Percentiles rank a stretch among this genome's conserved stretches.
Conservation (phyloP, 2,797 vertebrate genomes). For the Rhabdomys pumilio region DNA sequence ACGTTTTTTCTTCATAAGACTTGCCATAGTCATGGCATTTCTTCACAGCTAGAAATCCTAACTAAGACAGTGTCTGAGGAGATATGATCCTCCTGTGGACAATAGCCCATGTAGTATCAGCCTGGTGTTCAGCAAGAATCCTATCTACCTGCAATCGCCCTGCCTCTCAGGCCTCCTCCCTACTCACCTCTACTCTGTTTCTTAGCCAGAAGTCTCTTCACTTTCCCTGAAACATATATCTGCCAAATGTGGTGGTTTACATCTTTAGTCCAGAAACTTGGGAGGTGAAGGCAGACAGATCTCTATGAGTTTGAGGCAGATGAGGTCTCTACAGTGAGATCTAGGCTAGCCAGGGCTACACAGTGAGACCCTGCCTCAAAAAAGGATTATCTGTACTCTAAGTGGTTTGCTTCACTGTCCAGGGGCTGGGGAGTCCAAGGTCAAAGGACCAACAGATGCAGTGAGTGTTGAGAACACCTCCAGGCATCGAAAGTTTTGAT, state of each 20-base stretch:
- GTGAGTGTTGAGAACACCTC: not conserved
- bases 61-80: not conserved
- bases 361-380: not conserved
- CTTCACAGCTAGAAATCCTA: not conserved
- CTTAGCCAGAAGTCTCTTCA: not conserved
- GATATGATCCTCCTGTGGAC: not conserved
- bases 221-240: too few species aligned
- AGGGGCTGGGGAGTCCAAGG: not conserved
- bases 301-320: not conserved
- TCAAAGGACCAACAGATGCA: not conserved
- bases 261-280: not conserved
- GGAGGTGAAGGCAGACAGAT: not conserved
- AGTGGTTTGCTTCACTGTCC: not conserved
- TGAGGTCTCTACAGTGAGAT: not conserved
- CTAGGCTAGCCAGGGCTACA: not conserved
- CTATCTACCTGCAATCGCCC: not conserved
- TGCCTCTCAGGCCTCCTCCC: not conserved
- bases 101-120: not conserved
- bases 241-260: not conserved
- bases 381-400: not conserved
- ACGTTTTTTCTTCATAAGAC: not conserved
- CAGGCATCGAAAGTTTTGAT: too few species aligned
- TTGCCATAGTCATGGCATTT: not conserved
- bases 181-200: too few species aligned
- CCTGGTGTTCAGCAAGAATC: not conserved